Evolutionary conservation across 2,888 invertebrate species (phyloP).

Genomic region (Spilarctia lutea): DNA sequence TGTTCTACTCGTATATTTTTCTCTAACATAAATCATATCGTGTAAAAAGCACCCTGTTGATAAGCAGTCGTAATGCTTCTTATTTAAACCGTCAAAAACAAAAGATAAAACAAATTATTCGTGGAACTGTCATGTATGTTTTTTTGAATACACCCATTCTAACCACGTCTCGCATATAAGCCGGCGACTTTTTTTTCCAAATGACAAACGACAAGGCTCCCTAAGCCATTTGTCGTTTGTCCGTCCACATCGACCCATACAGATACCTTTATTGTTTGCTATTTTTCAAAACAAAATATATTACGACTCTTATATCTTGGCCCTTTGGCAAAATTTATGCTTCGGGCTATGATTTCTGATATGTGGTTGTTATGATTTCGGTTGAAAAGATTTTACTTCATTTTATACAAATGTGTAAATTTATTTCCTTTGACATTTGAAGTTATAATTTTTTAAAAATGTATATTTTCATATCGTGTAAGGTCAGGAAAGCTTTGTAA

Average conservation of each 20-base stretch:
- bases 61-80: not conserved
- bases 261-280: constrained; percentile 73
- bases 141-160: constrained; percentile 40
- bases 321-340: constrained; percentile 59
- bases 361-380: constrained; percentile 22
- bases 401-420: constrained; percentile 33
- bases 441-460: no score
- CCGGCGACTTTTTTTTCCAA: constrained; percentile 56
- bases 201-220: constrained; percentile 72
- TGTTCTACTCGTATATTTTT: no score
- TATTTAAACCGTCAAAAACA: constrained; percentile 24
- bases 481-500: not conserved
- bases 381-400: constrained; percentile 33
- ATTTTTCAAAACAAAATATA: constrained; percentile 79
- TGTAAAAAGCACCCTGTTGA: not conserved
- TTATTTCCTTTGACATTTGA: constrained; percentile 17
- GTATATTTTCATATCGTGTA: not conserved
- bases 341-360: constrained; percentile 47
- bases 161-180: constrained; percentile 46
- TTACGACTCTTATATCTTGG: constrained; percentile 61
- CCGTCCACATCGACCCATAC: constrained; percentile 55
- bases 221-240: constrained; percentile 65
- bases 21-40: not conserved
- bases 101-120: constrained; percentile 35
- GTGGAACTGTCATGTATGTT: constrained; percentile 27